Conservation (phyloP, 1,140 invertebrate species). For the Trachelipus rathkii region DNA sequence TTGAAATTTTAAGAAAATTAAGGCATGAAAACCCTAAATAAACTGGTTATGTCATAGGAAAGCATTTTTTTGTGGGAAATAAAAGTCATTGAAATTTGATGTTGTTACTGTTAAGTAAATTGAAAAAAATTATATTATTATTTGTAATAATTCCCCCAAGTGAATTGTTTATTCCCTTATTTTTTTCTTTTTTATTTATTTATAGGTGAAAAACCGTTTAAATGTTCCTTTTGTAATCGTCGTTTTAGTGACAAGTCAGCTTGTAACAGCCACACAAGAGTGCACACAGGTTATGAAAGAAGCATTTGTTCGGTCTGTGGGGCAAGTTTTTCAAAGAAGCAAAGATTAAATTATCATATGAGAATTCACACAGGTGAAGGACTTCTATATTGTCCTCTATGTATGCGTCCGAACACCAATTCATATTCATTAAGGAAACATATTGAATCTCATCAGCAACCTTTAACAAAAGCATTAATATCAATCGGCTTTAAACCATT, state of each 20-base stretch:
- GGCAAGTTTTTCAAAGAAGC: conserved; percentile 53
- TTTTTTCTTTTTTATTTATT: conserved; percentile 14
- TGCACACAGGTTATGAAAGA: conserved; percentile 55
- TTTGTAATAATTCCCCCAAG: too few species aligned
- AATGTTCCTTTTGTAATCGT: conserved; percentile 55
- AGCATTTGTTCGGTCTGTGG: conserved; percentile 56
- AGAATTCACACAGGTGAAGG: conserved; percentile 49
- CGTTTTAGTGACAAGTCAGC: conserved; percentile 58
- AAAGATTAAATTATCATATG: conserved; percentile 50
- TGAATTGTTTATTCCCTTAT: too few species aligned
- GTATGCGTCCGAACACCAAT: conserved; percentile 21
- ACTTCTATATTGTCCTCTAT: conserved; percentile 45
- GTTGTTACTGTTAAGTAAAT: too few species aligned
- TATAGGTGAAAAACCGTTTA: conserved; percentile 52
- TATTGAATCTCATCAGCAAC: conserved; percentile 30
- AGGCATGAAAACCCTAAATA: too few species aligned
- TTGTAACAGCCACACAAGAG: conserved; percentile 56
- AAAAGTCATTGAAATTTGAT: too few species aligned
- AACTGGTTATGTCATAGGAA: too few species aligned
- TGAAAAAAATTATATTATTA: too few species aligned
- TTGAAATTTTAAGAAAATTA: too few species aligned
- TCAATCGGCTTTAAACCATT: background rate
- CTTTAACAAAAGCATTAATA: conserved; percentile 12
- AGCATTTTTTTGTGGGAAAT: too few species aligned
- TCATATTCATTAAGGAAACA: conserved; percentile 33